Evolutionary conservation across 1,140 invertebrate genomes (phyloP).

Genomic region (Uloborus diversus): DNA sequence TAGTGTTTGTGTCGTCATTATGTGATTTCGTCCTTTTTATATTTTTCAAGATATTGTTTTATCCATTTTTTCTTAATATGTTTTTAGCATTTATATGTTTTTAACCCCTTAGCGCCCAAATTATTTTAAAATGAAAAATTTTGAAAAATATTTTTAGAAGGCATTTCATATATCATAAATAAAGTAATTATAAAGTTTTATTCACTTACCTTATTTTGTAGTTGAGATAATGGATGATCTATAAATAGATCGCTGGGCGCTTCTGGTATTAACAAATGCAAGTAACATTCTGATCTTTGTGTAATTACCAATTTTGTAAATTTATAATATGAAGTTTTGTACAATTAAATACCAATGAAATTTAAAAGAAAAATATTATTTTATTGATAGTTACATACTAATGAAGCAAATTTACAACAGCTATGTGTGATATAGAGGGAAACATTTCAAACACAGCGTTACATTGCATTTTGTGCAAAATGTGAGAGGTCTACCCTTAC

Average conservation of each 20-base stretch:
- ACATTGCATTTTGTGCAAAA: neutral
- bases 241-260: neutral
- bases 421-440: neutral
- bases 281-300: neutral
- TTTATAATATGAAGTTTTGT: neutral
- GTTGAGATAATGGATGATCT: neutral
- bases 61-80: no score
- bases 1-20: no score
- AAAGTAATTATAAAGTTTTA: neutral
- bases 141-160: neutral
- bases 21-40: no score
- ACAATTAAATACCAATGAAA: neutral
- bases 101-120: neutral
- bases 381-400: neutral
- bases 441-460: neutral
- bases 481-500: neutral
- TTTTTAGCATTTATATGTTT: no score
- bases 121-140: slow-evolving; percentile 1
- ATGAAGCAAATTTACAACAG: neutral
- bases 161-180: neutral
- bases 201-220: neutral
- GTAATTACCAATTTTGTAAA: neutral
- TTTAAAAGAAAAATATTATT: neutral
- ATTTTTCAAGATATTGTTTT: no score
- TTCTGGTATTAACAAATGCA: neutral